A percentile compares a stretch with the other conserved stretches of the same genome.
Evolutionary conservation across 2,113 vertebrate species (phyloP).

Genomic region (Tachuris rubrigastra): DNA sequence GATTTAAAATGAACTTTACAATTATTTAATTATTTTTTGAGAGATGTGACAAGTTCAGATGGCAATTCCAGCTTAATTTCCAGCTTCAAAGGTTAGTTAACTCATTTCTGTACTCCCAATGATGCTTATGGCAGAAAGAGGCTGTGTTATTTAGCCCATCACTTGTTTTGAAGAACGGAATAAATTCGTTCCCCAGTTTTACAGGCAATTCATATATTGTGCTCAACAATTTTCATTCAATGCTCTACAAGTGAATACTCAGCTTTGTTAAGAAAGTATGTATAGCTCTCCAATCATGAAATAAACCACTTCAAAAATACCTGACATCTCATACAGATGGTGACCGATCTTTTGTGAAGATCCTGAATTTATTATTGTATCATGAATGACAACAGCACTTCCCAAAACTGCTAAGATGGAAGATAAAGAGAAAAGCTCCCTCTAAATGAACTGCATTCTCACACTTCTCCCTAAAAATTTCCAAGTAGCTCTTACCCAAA

Average conservation of each 20-base stretch:
- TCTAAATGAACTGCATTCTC: not conserved
- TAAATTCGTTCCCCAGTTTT: not conserved
- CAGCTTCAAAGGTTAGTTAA: slow-evolving; percentile 45
- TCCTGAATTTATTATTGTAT: not conserved
- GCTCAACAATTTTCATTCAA: not conserved
- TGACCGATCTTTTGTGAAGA: not conserved
- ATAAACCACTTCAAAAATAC: not conserved
- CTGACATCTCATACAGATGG: not conserved
- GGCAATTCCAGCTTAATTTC: slow-evolving; percentile 42
- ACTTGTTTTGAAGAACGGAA: not conserved
- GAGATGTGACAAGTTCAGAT: slow-evolving; percentile 2
- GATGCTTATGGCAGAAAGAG: not conserved
- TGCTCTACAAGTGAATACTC: not conserved
- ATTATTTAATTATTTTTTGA: slow-evolving; percentile 48
- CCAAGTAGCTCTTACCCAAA: not conserved
- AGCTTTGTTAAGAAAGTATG: not conserved
- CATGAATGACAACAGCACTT: not conserved
- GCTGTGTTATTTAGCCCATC: not conserved
- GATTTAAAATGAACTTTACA: slow-evolving; percentile 46
- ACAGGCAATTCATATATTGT: not conserved
- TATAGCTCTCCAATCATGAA: not conserved
- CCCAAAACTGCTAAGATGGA: not conserved
- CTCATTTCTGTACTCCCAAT: not conserved
- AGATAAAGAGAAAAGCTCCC: not conserved
- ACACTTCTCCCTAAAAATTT: not conserved